Conservation (phyloP, 2,113 vertebrate genomes). For the Aramus guarauna region DNA sequence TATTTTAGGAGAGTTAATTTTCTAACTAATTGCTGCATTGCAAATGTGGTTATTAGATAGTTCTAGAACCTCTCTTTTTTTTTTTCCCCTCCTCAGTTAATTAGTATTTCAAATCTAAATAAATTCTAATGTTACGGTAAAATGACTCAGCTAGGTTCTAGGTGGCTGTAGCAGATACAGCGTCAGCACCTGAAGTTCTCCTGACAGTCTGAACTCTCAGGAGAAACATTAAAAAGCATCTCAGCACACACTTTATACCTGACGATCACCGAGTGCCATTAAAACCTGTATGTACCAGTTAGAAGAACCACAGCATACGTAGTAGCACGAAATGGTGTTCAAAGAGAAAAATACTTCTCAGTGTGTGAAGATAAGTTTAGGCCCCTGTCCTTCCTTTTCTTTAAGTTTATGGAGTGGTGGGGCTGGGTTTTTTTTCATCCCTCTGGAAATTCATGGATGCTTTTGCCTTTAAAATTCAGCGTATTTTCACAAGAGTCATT, state of each 20-base stretch:
- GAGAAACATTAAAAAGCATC: background rate
- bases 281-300: background rate
- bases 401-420: background rate
- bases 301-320: background rate
- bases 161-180: background rate
- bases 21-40: background rate
- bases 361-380: background rate
- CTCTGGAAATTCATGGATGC: background rate
- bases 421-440: background rate
- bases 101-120: background rate
- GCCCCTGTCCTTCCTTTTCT: background rate
- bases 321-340: background rate
- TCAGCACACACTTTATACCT: background rate
- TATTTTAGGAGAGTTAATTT: background rate
- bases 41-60: background rate
- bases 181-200: background rate
- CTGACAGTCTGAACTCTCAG: background rate
- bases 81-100: background rate
- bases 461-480: background rate
- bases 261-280: background rate
- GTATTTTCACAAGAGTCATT: background rate
- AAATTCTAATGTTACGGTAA: background rate
- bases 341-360: background rate
- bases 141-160: background rate
- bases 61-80: background rate